Evolutionary conservation across 2,888 invertebrate genomes (phyloP), one percentile per base, ranked within the genome.

Genomic region (Thera britannica): DNA sequence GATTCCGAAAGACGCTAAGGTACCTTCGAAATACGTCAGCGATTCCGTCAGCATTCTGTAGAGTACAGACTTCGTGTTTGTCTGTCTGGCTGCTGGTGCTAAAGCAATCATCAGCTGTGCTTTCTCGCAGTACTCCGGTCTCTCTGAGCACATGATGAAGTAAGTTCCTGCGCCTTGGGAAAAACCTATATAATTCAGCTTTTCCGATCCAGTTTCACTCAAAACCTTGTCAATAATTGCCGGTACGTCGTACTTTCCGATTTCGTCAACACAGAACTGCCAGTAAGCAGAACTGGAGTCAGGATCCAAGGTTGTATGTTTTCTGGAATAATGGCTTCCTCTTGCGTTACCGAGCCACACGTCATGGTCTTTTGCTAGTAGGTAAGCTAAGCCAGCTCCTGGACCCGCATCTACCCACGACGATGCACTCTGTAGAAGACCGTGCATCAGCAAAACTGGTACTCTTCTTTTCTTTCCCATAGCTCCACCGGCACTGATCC

Each of bases 191-290:
- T 86, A 90, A 55, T 87, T 90, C 46, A 92, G 60, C 49, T 84
- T 87, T 0, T 77, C 70, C 1, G 73, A 70, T 2, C 76, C 75
- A 0, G 90, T 89, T 3, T 81, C 70, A 0, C 82, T 69, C 5
- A 91, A 67, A 1, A 91, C 82, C 54, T 87, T 86, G 60, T 91
- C 89, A 0, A 90, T 79, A 51, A 84, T 82, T 0, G 97, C 96
- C 1, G 98, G 97, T 1, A 98, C 77, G 83, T 98, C 98, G 76
- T 94, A 95, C 35, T 89, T 82, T 0, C 96, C 97, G 81, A 97
- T 97, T 81, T 97, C 96, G 79, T 98, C 96, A 91, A 96, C 96
- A 65, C 96, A 96, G 76, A 95, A 96, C 49, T 94, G 80, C 96
- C 96, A 96, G 79, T 92, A 96, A 44, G 88, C 80, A 1, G 79